A percentile compares a stretch with the other conserved stretches of the same genome.
Conservation (phyloP, 2,113 vertebrate species). For the Brevimyrus niger region DNA sequence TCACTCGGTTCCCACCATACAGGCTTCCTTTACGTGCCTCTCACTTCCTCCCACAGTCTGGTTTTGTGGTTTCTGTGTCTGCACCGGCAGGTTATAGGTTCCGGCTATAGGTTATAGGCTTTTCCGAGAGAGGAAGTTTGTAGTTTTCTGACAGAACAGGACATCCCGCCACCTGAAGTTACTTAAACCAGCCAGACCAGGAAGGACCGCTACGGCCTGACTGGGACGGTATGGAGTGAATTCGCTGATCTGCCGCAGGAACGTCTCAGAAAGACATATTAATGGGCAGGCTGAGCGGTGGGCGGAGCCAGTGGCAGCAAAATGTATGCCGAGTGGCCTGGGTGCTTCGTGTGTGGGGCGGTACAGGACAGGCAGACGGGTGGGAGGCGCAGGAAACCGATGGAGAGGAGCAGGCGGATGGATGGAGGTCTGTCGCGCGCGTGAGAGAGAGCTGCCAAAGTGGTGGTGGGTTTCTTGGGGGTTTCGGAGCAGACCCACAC, state of each 20-base stretch:
- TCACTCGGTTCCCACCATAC: neutral
- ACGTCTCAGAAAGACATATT: neutral
- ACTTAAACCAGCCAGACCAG: neutral
- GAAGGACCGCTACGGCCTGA: neutral
- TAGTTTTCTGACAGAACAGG: neutral
- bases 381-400: neutral
- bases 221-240: too few relatives aligned
- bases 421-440: too few relatives aligned
- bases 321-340: neutral
- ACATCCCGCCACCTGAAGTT: neutral
- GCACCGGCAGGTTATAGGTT: conserved; percentile 71
- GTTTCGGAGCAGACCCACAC: neutral
- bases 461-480: neutral
- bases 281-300: too few relatives aligned
- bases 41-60: neutral
- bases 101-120: too few relatives aligned
- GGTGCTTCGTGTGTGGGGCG: neutral
- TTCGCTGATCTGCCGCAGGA: too few relatives aligned
- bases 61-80: conserved; percentile 29
- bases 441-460: neutral
- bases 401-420: neutral
- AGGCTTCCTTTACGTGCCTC: neutral
- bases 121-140: neutral
- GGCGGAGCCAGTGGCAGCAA: neutral
- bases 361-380: neutral